These are phyloP conservation scores for Amblyopsis hoosieri DNA, from an alignment of 2,797 vertebrate species.

Conservation along the genomic window DNA sequence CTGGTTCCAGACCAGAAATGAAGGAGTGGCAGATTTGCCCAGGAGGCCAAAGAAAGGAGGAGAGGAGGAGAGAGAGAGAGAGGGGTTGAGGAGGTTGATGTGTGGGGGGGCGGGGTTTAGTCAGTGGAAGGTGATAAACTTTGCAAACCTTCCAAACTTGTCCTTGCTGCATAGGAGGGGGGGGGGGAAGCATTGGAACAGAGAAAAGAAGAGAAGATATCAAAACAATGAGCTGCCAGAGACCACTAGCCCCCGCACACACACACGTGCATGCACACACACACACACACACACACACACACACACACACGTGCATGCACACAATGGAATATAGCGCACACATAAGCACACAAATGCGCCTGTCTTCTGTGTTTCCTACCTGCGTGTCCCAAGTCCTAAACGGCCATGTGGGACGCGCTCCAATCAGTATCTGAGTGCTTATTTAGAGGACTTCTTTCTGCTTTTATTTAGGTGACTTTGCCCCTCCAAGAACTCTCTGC, in stretches of 20 bases:
- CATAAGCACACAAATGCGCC: constrained; percentile 60
- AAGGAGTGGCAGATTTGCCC: constrained; percentile 68
- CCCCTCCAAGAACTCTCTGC: too few relatives aligned
- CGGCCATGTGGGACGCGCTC: too few relatives aligned
- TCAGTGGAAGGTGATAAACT: constrained; percentile 98
- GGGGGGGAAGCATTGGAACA: constrained; percentile 95
- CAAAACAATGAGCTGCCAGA: constrained; percentile 80
- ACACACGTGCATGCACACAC: constrained; percentile 2
- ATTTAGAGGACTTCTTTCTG: too few relatives aligned
- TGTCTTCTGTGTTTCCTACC: constrained; percentile 8
- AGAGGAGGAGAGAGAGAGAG: constrained; percentile 77
- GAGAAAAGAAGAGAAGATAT: constrained; percentile 98
- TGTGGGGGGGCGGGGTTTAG: constrained; percentile 53
- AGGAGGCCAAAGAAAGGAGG: constrained; percentile 64
- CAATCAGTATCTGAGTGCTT: too few relatives aligned
- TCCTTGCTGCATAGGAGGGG: constrained; percentile 94
- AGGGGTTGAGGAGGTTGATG: constrained; percentile 32
- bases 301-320: not conserved
- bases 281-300: constrained; percentile 15
- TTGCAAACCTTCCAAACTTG: constrained; percentile 99
- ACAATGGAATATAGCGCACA: constrained; percentile 72
- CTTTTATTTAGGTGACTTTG: too few relatives aligned
- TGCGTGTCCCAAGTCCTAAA: too few relatives aligned
- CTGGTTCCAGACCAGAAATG: constrained; percentile 56
- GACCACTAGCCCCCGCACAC: constrained; percentile 49